Percentiles rank a stretch among this genome's conserved stretches.
phyloP scores from a whole-genome alignment of 37 sponge, comb jelly and placozoan species.

The Mnemiopsis leidyi region DNA sequence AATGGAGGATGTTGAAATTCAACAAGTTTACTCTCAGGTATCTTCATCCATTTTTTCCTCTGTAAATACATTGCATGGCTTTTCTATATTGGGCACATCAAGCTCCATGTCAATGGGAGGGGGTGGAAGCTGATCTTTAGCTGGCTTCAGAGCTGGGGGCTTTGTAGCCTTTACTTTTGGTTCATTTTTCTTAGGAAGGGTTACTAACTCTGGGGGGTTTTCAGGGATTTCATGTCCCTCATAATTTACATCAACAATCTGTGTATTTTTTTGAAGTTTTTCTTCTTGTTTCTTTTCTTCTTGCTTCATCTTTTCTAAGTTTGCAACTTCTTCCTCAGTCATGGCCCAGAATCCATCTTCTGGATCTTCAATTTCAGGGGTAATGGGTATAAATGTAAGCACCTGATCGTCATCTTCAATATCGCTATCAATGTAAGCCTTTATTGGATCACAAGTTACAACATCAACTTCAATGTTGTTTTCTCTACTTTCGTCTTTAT shows the following conservation, averaged over 20 bases:
- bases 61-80: background rate
- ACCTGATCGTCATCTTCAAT: conserved; percentile 77
- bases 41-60: conserved; percentile 20
- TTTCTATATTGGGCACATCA: conserved; percentile 42
- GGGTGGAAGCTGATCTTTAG: conserved; percentile 47
- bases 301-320: conserved; percentile 53
- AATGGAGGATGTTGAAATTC: too few relatives aligned
- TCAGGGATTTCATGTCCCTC: conserved; percentile 62
- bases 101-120: conserved; percentile 44
- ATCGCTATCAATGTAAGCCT: conserved; percentile 75
- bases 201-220: conserved; percentile 1
- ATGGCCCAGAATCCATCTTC: conserved; percentile 89
- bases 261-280: background rate
- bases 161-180: background rate
- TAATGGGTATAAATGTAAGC: conserved; percentile 86
- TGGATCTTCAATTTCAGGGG: conserved; percentile 96
- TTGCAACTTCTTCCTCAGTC: conserved; percentile 52
- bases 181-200: background rate
- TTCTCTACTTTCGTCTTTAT: conserved; percentile 49
- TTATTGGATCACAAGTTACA: conserved; percentile 72
- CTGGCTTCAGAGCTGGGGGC: background rate
- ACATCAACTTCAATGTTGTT: conserved; percentile 71
- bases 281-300: conserved; percentile 22
- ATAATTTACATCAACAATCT: conserved; percentile 54
- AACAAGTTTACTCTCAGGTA: too few relatives aligned